Evolutionary conservation across 2,113 vertebrate species (phyloP).

Genomic region (Morone chrysops): DNA sequence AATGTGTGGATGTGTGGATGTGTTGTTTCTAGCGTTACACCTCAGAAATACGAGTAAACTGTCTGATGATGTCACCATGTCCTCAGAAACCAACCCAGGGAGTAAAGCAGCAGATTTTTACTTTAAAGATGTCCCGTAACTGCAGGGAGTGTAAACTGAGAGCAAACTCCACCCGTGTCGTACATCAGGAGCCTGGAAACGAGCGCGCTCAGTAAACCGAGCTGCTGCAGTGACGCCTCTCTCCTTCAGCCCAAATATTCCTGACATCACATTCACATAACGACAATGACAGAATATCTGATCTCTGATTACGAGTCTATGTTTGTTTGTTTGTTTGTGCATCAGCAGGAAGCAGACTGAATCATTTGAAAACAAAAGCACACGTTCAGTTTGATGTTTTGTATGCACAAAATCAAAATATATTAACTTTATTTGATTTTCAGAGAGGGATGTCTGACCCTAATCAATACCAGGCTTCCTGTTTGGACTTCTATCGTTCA

Average conservation of each 20-base stretch:
- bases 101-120: neutral
- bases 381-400: constrained; percentile 1
- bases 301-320: neutral
- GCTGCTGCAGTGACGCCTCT: neutral
- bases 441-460: neutral
- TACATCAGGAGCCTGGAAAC: neutral
- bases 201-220: neutral
- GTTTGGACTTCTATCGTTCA: neutral
- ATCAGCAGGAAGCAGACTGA: constrained; percentile 5
- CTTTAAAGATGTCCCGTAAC: neutral
- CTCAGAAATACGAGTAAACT: no score
- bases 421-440: neutral
- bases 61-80: no score
- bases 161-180: neutral
- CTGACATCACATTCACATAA: no score
- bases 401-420: constrained; percentile 18
- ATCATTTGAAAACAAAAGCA: constrained; percentile 28
- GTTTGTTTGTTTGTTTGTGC: neutral
- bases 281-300: neutral
- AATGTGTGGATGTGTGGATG: no score
- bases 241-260: neutral
- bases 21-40: no score
- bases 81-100: no score
- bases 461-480: neutral
- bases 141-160: neutral